Percentiles rank a stretch among this genome's conserved stretches.
These are phyloP conservation scores for Mythimna loreyi DNA, from an alignment of 2,888 invertebrate genomes.

Conservation along the genomic window DNA sequence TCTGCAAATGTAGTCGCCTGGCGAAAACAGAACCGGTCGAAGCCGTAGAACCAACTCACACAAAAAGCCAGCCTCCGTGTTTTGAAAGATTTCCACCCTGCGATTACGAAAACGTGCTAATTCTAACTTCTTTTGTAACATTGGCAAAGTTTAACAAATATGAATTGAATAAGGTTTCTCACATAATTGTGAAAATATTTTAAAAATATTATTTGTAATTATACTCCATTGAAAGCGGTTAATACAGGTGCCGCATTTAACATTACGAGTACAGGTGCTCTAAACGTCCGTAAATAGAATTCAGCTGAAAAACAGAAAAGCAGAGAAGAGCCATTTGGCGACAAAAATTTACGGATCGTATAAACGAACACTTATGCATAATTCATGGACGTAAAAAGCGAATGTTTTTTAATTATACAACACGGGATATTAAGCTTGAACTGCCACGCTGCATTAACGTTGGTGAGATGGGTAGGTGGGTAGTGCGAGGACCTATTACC, in stretches of 20 bases:
- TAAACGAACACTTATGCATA: constrained; percentile 89
- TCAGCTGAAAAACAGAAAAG: constrained; percentile 74
- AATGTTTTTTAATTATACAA: constrained; percentile 90
- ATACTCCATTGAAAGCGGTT: background rate
- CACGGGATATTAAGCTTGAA: constrained; percentile 87
- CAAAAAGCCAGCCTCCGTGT: constrained; percentile 99
- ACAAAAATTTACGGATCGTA: constrained; percentile 87
- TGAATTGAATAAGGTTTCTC: background rate
- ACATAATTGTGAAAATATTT: background rate
- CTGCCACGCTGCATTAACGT: constrained; percentile 80
- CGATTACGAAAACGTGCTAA: constrained; percentile 19
- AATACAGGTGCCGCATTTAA: constrained; percentile 57
- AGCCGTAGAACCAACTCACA: constrained; percentile 98
- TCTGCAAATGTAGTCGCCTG: constrained; percentile 99
- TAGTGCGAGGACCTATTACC: constrained; percentile 10
- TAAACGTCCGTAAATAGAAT: constrained; percentile 67
- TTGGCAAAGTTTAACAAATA: constrained; percentile 13
- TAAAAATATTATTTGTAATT: background rate
- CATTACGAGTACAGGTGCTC: constrained; percentile 60
- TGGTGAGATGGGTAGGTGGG: constrained; percentile 47
- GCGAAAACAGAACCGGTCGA: constrained; percentile 98
- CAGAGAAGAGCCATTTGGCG: constrained; percentile 81
- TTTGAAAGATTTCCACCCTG: constrained; percentile 99
- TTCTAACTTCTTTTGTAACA: constrained; percentile 3
- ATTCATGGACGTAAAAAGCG: constrained; percentile 89